Percentiles rank a stretch among this genome's conserved stretches.
Conservation (phyloP, 1,140 invertebrate species). For the Pogonus chalceus region DNA sequence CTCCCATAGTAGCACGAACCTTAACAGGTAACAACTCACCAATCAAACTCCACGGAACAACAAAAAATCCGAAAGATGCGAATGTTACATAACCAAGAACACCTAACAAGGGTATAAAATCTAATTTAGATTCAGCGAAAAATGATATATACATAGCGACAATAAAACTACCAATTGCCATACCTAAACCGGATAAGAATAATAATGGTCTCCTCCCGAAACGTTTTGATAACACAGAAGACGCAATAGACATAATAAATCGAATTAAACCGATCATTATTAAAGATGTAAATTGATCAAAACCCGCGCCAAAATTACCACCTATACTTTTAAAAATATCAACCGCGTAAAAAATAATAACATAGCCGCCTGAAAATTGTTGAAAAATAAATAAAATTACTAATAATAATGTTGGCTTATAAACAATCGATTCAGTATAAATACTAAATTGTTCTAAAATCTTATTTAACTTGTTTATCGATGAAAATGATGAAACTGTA, state of each 20-base stretch:
- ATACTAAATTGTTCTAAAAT: constrained; percentile 13
- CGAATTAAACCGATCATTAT: constrained; percentile 41
- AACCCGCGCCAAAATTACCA: constrained; percentile 32
- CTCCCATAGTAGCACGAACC: constrained; percentile 42
- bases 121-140: constrained; percentile 18
- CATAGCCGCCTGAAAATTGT: constrained; percentile 49
- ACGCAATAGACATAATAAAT: constrained; percentile 41
- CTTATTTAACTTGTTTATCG: too few species aligned
- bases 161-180: constrained; percentile 43
- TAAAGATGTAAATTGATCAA: constrained; percentile 38
- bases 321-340: constrained; percentile 43
- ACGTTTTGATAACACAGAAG: constrained; percentile 40
- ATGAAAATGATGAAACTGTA: neutral
- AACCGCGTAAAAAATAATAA: constrained; percentile 58
- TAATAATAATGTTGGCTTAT: constrained; percentile 42
- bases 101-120: constrained; percentile 36
- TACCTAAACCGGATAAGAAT: constrained; percentile 43
- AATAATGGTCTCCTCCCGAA: constrained; percentile 41
- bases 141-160: constrained; percentile 39
- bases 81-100: constrained; percentile 39
- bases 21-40: constrained; percentile 41
- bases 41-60: constrained; percentile 55
- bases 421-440: constrained; percentile 31
- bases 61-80: constrained; percentile 42
- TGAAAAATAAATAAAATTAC: constrained; percentile 43